phyloP scores from a whole-genome alignment of 2,888 invertebrate genomes.

The Camponotus fellah region DNA sequence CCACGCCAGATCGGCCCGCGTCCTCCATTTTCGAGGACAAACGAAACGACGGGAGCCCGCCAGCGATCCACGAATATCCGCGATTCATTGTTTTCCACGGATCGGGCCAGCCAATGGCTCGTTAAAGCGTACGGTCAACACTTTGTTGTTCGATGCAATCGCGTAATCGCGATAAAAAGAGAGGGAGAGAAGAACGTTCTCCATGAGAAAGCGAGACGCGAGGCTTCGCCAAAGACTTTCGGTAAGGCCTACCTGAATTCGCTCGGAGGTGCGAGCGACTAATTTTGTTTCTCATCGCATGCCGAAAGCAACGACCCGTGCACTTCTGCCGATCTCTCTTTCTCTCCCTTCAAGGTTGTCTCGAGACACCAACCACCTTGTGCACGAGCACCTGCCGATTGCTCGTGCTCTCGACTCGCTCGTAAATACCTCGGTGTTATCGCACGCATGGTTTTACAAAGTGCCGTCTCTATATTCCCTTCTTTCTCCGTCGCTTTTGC shows the following conservation, averaged over 20 bases:
- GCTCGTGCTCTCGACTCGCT: conserved; percentile 67
- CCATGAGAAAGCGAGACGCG: conserved; percentile 30
- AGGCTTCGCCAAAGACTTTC: conserved; percentile 13
- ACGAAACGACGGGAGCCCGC: conserved; percentile 31
- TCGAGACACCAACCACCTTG: conserved; percentile 77
- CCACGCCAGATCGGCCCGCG: conserved; percentile 65
- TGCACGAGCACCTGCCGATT: conserved; percentile 77
- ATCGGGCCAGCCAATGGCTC: background rate
- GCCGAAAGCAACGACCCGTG: conserved; percentile 80
- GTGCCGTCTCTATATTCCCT: conserved; percentile 32
- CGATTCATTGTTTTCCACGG: conserved; percentile 49
- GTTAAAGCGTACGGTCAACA: conserved; percentile 9
- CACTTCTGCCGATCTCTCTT: conserved; percentile 57
- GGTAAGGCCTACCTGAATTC: conserved; percentile 50
- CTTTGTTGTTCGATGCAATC: conserved; percentile 10
- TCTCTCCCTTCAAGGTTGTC: conserved; percentile 78
- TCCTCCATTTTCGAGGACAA: conserved; percentile 68
- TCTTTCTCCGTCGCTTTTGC: conserved; percentile 12
- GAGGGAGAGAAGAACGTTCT: background rate
- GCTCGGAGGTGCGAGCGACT: conserved; percentile 63
- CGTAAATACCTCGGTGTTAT: conserved; percentile 73
- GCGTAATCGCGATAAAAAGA: conserved; percentile 12
- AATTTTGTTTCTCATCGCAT: conserved; percentile 77
- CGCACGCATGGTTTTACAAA: conserved; percentile 61
- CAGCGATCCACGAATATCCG: conserved; percentile 33